Evolutionary conservation across 2,113 vertebrate genomes (phyloP).

Genomic region (Nicator chloris): DNA sequence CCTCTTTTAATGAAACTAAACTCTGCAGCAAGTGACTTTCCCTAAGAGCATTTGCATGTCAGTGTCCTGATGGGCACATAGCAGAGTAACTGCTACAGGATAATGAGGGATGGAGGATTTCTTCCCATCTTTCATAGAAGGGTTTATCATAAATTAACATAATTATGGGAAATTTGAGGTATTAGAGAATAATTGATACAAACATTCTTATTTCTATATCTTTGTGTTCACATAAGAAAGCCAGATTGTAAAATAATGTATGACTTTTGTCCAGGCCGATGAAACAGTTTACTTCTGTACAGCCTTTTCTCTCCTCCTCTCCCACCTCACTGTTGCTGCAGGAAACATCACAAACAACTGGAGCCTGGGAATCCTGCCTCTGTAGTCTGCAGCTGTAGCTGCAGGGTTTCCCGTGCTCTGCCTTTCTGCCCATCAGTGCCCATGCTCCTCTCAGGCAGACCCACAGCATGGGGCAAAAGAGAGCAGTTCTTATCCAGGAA

Average conservation of each 20-base stretch:
- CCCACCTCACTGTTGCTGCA: background rate
- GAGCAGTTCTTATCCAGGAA: background rate
- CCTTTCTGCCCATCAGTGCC: background rate
- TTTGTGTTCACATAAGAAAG: background rate
- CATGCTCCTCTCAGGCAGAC: accelerated
- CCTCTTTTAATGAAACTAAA: background rate
- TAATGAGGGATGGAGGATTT: background rate
- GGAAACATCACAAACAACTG: background rate
- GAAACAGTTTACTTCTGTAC: background rate
- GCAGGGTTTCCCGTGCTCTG: background rate
- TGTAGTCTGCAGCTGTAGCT: background rate
- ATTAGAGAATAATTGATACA: background rate
- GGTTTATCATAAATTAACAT: background rate
- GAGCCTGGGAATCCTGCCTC: background rate
- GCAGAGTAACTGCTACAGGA: background rate
- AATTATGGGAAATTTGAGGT: background rate
- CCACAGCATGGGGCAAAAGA: too few relatives aligned
- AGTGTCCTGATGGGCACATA: background rate
- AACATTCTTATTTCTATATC: background rate
- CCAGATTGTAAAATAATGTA: background rate
- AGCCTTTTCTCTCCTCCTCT: background rate
- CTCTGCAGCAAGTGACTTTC: background rate
- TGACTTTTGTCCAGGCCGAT: background rate
- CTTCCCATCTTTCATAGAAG: background rate
- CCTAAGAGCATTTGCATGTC: background rate